Base-by-base conservation (phyloP, 2,113 vertebrate genomes). In the Calyptommatus sinebrachiatus region DNA sequence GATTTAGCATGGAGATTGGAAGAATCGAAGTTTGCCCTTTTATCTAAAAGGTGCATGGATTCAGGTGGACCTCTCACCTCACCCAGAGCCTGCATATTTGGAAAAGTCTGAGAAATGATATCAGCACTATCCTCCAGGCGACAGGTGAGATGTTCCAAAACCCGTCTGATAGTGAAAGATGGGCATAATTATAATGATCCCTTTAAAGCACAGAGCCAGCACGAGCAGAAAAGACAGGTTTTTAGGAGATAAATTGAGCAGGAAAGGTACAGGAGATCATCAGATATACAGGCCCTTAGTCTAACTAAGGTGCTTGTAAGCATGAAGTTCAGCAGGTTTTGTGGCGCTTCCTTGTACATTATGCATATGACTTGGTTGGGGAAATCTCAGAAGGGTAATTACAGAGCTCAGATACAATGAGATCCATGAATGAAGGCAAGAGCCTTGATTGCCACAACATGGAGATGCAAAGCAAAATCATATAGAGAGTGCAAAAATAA, bases 91-190 rank as follows among this genome's bases (percentile, higher is more conserved):
- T 53, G 86, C 76, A 90, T 76, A 81, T 11, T 71, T 0, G 73
- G 89, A 87, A 84, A 78, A 74, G 87, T 6, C 87, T 92, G 91
- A 93, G 91, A 90, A 86, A 88, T 45, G 8, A 78, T 65, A 82
- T 26, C 2, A 7, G 50, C 90, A 80, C 76, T 0, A 10, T 89
- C 93, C 92, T 86, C 4, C 0, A 87, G 93, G 86, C 46, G 78
- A 85, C 91, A 93, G 89, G 84, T 88, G 83, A 92, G 86, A 81
- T 85, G 73, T 88, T 89, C 83, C 90, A 88, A 72, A 65, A 61
- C 6, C 81, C 71, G 75, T 71, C 53, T 29, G 10, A 62, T 48
- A 73, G 80, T 10, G 6, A 81, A 79, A 71, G 73, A 88, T 85
- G 77, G 87, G 89, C 85, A 88, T 88, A 77, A 89, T 88, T 82